These are phyloP conservation scores for Tetramorium bicarinatum DNA, from an alignment of 2,888 invertebrate species.

Conservation along the genomic window DNA sequence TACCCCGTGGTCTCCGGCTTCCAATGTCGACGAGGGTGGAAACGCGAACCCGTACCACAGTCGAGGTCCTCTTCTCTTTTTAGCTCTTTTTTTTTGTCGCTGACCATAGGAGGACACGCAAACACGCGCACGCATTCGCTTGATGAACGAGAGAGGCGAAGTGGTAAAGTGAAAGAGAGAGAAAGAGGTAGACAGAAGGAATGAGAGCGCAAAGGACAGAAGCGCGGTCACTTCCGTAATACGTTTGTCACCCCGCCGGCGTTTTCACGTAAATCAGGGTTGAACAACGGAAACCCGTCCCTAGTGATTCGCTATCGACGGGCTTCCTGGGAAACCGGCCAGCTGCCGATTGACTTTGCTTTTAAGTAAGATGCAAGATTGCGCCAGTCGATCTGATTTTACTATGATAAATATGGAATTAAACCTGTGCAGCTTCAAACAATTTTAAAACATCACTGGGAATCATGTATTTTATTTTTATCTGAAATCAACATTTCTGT, in stretches of 20 bases:
- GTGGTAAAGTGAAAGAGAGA: conserved; percentile 10
- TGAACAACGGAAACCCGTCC: conserved; percentile 53
- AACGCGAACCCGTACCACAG: conserved; percentile 83
- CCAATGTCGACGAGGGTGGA: conserved; percentile 82
- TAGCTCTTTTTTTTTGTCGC: conserved; percentile 74
- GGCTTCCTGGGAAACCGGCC: conserved; percentile 45
- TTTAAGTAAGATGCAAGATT: conserved; percentile 43
- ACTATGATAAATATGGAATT: neutral
- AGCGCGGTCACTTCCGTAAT: conserved; percentile 62
- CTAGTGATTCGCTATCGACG: conserved; percentile 47
- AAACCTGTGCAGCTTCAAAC: neutral
- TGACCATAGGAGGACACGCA: conserved; percentile 56
- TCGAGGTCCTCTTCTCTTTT: conserved; percentile 79
- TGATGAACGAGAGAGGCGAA: conserved; percentile 36
- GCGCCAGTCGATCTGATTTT: neutral
- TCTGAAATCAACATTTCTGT: neutral
- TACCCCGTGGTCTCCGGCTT: conserved; percentile 80
- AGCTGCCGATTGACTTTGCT: conserved; percentile 46
- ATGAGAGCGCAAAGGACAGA: conserved; percentile 50
- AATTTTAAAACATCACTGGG: neutral
- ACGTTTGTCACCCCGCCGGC: conserved; percentile 26
- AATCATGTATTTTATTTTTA: neutral
- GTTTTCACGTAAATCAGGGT: conserved; percentile 54
- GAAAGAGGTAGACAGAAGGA: conserved; percentile 28
- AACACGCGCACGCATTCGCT: conserved; percentile 55